Evolutionary conservation across 2,797 vertebrate species (phyloP).

Genomic region (Oreortyx pictus): DNA sequence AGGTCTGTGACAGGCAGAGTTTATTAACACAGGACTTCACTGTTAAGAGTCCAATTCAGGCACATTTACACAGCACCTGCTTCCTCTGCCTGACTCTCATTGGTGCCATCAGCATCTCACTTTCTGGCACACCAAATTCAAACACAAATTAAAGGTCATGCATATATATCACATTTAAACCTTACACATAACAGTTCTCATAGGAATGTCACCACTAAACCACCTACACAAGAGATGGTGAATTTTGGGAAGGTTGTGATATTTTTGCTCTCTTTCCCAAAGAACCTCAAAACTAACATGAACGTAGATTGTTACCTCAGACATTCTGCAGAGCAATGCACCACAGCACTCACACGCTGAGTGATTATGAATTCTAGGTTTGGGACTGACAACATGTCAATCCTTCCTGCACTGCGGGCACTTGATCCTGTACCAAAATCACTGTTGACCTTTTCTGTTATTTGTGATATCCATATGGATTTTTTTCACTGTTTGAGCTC

Average conservation of each 20-base stretch:
- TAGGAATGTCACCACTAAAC: not conserved
- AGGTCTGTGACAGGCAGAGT: not conserved
- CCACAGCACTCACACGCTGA: not conserved
- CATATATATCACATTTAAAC: not conserved
- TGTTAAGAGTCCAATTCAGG: not conserved
- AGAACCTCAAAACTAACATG: not conserved
- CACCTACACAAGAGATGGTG: not conserved
- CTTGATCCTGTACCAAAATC: conserved; percentile 40
- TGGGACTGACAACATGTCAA: conserved; percentile 61
- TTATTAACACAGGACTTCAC: not conserved
- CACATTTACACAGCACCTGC: conserved; percentile 40
- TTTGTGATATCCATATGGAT: conserved; percentile 73
- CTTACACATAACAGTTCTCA: not conserved
- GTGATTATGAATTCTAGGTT: conserved; percentile 45
- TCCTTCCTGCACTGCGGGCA: conserved; percentile 38
- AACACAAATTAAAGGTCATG: not conserved
- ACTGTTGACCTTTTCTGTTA: conserved; percentile 78
- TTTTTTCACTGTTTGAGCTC: conserved; percentile 75
- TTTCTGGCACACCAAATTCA: conserved; percentile 20
- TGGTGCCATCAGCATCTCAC: not conserved
- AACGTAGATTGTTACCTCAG: conserved; percentile 14
- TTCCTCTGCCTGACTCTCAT: conserved; percentile 17
- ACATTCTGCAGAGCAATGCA: conserved; percentile 42
- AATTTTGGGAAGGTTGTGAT: not conserved
- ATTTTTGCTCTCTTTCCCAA: not conserved